phyloP scores from a whole-genome alignment of 1,140 invertebrate species.

The Teleopsis dalmanni region DNA sequence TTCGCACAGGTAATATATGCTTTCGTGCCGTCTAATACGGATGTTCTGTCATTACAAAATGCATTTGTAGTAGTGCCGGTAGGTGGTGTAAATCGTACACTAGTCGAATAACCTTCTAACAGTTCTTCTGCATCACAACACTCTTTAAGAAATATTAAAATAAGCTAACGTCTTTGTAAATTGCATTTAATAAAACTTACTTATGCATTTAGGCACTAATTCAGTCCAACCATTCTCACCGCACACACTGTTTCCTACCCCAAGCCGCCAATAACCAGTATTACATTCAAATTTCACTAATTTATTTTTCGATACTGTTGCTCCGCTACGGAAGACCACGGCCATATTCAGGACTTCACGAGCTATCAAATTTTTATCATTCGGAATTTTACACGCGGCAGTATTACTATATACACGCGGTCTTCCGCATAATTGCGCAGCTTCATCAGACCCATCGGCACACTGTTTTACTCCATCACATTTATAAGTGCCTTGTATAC shows the following conservation, averaged over 20 bases:
- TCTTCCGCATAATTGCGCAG: constrained; percentile 6
- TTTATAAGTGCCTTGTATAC: constrained; percentile 54
- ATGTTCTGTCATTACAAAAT: neutral
- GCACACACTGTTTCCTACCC: too few species aligned
- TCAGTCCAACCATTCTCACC: too few species aligned
- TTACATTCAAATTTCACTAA: neutral
- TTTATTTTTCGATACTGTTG: neutral
- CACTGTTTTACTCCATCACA: constrained; percentile 50
- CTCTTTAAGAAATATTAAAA: too few species aligned
- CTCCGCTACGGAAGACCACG: too few species aligned
- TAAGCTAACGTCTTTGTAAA: too few species aligned
- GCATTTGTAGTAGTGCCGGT: neutral
- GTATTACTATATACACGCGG: neutral
- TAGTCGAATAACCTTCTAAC: neutral
- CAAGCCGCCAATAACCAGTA: too few species aligned
- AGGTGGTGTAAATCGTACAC: neutral
- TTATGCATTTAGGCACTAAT: too few species aligned
- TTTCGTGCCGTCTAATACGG: neutral
- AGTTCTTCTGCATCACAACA: too few species aligned
- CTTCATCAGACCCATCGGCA: constrained; percentile 52
- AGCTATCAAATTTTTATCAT: neutral
- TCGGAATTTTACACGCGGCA: neutral
- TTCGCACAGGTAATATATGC: neutral
- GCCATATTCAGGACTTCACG: neutral
- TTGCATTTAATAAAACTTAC: too few species aligned